Evolutionary conservation across 35 echinoderm and acorn worm genomes (phyloP).

Genomic region (Ophiothrix spiculata): DNA sequence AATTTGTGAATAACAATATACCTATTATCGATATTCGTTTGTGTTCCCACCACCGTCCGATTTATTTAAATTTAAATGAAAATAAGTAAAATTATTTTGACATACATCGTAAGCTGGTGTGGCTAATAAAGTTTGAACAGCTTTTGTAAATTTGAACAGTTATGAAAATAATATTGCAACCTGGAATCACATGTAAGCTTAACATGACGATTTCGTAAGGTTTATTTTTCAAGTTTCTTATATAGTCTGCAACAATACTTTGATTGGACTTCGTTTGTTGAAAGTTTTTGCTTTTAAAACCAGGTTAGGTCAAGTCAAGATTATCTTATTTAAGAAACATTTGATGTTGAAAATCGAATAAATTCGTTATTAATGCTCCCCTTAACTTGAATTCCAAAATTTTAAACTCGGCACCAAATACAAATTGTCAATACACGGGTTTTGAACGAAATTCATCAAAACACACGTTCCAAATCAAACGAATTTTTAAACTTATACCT

Average conservation of each 20-base stretch:
- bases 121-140: not conserved
- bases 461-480: not conserved
- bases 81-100: not conserved
- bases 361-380: not conserved
- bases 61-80: slow-evolving; percentile 4
- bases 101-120: not conserved
- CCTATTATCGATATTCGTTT: not conserved
- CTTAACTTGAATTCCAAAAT: not conserved
- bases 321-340: not conserved
- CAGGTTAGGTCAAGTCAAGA: too few species aligned
- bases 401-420: not conserved
- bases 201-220: not conserved
- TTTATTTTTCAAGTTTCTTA: not conserved
- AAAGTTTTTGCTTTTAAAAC: not conserved
- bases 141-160: not conserved
- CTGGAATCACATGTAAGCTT: not conserved
- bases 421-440: too few species aligned
- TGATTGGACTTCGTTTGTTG: not conserved
- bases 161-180: not conserved
- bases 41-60: not conserved
- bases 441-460: too few species aligned
- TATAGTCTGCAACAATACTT: not conserved
- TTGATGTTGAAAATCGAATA: not conserved
- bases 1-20: not conserved
- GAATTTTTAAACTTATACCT: not conserved